phyloP scores from a whole-genome alignment of 2,888 invertebrate species.

The Agrotis ipsilon region DNA sequence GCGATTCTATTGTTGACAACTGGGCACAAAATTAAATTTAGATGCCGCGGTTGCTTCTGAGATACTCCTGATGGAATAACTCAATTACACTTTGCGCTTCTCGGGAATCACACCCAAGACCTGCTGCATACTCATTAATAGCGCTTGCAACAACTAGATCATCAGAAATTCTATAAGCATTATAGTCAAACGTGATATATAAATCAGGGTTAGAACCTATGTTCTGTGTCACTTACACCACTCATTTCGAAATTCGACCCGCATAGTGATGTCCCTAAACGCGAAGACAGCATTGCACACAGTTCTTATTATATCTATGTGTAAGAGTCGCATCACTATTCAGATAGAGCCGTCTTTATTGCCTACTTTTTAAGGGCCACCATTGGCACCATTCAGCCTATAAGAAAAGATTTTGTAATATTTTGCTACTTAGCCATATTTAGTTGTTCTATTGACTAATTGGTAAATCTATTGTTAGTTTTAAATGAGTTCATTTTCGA shows the following conservation, averaged over 20 bases:
- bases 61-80: too few relatives aligned
- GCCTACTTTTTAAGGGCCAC: constrained; percentile 49
- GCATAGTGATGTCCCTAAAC: constrained; percentile 72
- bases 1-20: too few relatives aligned
- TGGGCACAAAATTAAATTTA: too few relatives aligned
- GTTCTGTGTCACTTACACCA: constrained; percentile 51
- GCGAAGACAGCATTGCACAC: constrained; percentile 52
- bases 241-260: constrained; percentile 68
- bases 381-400: constrained; percentile 42
- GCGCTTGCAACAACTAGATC: too few relatives aligned
- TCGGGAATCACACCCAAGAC: too few relatives aligned
- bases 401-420: constrained; percentile 43
- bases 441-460: constrained; percentile 13
- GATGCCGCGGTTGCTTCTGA: too few relatives aligned
- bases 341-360: constrained; percentile 46
- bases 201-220: constrained; percentile 3
- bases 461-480: not conserved
- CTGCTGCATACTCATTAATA: too few relatives aligned
- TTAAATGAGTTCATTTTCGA: constrained; percentile 7
- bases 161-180: not conserved
- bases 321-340: constrained; percentile 52
- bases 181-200: constrained; percentile 1
- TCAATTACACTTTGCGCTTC: too few relatives aligned
- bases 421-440: constrained; percentile 56
- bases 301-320: constrained; percentile 55